Percentiles rank a stretch among this genome's conserved stretches.
Evolutionary conservation across 2,797 vertebrate genomes (phyloP).

Genomic region (Rhinella marina): DNA sequence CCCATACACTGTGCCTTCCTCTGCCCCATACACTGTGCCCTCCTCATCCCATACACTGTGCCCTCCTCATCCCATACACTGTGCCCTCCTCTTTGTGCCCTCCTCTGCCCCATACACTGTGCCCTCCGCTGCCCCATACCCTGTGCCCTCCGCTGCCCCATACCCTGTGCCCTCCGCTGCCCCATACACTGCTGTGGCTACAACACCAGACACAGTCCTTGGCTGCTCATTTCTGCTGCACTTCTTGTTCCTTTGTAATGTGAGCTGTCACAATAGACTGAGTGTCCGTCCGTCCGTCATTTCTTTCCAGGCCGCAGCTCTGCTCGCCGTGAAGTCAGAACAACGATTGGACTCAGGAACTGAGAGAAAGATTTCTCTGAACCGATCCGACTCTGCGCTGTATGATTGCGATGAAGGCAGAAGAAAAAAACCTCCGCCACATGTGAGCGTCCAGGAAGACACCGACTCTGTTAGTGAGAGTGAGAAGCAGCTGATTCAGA

Average conservation of each 20-base stretch:
- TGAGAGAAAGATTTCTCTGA: slow-evolving; percentile 67
- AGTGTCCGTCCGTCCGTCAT: background rate
- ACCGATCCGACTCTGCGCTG: slow-evolving; percentile 56
- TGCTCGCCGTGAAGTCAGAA: slow-evolving; percentile 51
- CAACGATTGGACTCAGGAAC: slow-evolving; percentile 53
- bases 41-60: background rate
- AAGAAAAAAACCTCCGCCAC: slow-evolving; percentile 56
- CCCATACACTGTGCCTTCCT: too few relatives aligned
- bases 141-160: too few relatives aligned
- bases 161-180: background rate
- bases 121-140: too few relatives aligned
- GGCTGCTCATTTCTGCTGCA: background rate
- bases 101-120: too few relatives aligned
- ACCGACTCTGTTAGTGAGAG: slow-evolving; percentile 37
- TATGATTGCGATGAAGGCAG: slow-evolving; percentile 64
- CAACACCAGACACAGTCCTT: background rate
- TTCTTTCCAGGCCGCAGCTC: background rate
- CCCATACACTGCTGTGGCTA: too few relatives aligned
- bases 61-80: too few relatives aligned
- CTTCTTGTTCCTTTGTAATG: background rate
- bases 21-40: too few relatives aligned
- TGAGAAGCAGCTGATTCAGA: slow-evolving; percentile 71
- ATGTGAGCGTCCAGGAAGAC: slow-evolving; percentile 62
- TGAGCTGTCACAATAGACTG: background rate
- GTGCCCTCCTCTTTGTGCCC: too few relatives aligned